These are phyloP conservation scores for Drosophila jambulina DNA, from an alignment of 1,140 invertebrate species.

Conservation along the genomic window DNA sequence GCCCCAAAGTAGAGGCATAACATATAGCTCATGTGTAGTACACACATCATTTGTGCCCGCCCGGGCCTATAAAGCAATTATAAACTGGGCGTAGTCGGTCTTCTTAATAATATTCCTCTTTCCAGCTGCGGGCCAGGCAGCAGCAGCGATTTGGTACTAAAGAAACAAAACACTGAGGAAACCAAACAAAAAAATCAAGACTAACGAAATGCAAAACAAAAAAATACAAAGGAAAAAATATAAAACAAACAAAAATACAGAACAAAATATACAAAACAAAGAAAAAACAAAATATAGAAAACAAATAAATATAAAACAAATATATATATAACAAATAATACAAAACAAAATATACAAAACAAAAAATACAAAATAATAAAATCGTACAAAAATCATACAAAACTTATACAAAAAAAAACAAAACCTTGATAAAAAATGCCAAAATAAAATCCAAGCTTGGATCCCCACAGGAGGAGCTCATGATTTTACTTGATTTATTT, in stretches of 20 bases:
- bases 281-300: background rate
- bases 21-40: slow-evolving; percentile 34
- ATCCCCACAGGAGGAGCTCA: slow-evolving; percentile 21
- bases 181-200: background rate
- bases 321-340: too few relatives aligned
- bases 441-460: slow-evolving; percentile 39
- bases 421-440: slow-evolving; percentile 6
- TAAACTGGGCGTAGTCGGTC: slow-evolving; percentile 73
- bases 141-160: slow-evolving; percentile 33
- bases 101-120: slow-evolving; percentile 17
- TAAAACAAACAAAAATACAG: background rate
- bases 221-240: too few relatives aligned
- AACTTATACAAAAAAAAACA: too few relatives aligned
- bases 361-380: background rate
- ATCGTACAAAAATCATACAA: slow-evolving; percentile 1
- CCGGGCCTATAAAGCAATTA: slow-evolving; percentile 77
- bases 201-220: background rate
- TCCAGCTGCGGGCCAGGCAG: slow-evolving; percentile 23
- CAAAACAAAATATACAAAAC: background rate
- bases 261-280: background rate
- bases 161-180: slow-evolving; percentile 8
- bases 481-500: background rate
- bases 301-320: background rate
- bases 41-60: slow-evolving; percentile 56
- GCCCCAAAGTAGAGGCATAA: slow-evolving; percentile 23